Percentiles rank a stretch among this genome's conserved stretches.
Evolutionary conservation across 2,113 vertebrate genomes (phyloP).

Genomic region (Oryzias melastigma): DNA sequence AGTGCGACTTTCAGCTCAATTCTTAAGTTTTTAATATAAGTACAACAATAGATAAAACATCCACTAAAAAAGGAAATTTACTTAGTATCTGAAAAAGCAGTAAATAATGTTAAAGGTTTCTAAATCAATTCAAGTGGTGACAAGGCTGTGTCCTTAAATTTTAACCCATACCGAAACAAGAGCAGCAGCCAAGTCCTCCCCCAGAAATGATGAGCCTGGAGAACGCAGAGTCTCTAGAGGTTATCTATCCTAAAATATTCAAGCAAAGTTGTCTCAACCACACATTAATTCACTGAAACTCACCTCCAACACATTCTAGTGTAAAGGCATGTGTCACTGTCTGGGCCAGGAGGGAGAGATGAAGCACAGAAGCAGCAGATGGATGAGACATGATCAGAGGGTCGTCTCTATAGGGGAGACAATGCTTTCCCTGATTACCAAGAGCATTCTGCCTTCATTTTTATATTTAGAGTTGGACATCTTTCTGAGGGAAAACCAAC

Average conservation of each 20-base stretch:
- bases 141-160: conserved; percentile 35
- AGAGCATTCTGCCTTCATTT: not conserved
- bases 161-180: conserved; percentile 13
- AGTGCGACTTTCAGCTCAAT: no score
- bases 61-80: no score
- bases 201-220: conserved; percentile 29
- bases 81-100: no score
- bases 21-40: no score
- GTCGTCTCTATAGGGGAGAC: conserved; percentile 45
- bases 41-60: no score
- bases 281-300: conserved; percentile 40
- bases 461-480: not conserved
- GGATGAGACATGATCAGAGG: conserved; percentile 58
- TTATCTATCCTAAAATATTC: conserved; percentile 22
- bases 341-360: conserved; percentile 73
- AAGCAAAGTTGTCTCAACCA: not conserved
- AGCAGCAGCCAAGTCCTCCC: conserved; percentile 43
- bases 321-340: conserved; percentile 80
- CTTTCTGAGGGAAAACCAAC: conserved; percentile 17
- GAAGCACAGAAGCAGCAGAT: conserved; percentile 44
- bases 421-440: not conserved
- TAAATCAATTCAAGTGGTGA: conserved; percentile 22
- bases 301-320: conserved; percentile 86
- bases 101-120: no score
- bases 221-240: conserved; percentile 34